Evolutionary conservation across 2,888 invertebrate species (phyloP).

Genomic region (Troides helena): DNA sequence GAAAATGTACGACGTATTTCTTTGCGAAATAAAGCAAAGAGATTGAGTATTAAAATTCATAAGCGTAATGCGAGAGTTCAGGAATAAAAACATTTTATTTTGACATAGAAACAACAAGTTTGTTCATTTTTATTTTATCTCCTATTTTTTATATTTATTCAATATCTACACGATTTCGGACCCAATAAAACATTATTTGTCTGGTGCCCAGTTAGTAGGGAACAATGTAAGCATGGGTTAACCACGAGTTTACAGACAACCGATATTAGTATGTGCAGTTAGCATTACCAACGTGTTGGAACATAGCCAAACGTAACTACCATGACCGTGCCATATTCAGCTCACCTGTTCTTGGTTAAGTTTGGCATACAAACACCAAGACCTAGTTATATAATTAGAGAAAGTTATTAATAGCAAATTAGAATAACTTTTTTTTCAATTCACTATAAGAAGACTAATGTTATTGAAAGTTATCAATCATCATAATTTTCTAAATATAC

Average conservation of each 20-base stretch:
- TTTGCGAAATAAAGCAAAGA: neutral
- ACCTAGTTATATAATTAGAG: conserved; percentile 14
- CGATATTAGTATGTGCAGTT: conserved; percentile 17
- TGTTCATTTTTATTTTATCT: too few relatives aligned
- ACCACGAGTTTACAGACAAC: conserved; percentile 13
- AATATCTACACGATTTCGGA: neutral
- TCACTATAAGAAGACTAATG: too few relatives aligned
- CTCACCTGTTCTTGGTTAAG: conserved; percentile 40
- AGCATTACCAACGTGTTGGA: conserved; percentile 40
- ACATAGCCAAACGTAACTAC: conserved; percentile 42
- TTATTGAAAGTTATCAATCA: too few relatives aligned
- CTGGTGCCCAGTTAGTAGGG: neutral
- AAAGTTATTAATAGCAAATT: too few relatives aligned
- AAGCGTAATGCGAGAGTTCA: neutral
- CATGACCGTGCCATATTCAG: conserved; percentile 40
- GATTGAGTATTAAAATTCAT: conserved; percentile 15
- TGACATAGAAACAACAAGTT: too few relatives aligned
- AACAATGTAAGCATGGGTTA: conserved; percentile 17
- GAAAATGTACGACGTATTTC: conserved; percentile 17
- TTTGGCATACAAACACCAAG: conserved; percentile 27
- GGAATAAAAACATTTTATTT: too few relatives aligned
- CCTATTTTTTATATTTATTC: too few relatives aligned
- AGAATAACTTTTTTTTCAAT: too few relatives aligned
- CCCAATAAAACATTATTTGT: neutral
- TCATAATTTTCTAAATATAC: too few relatives aligned